Percentiles rank a stretch among this genome's conserved stretches.
Evolutionary conservation across 2,113 vertebrate genomes (phyloP).

Genomic region (Struthidea cinerea): DNA sequence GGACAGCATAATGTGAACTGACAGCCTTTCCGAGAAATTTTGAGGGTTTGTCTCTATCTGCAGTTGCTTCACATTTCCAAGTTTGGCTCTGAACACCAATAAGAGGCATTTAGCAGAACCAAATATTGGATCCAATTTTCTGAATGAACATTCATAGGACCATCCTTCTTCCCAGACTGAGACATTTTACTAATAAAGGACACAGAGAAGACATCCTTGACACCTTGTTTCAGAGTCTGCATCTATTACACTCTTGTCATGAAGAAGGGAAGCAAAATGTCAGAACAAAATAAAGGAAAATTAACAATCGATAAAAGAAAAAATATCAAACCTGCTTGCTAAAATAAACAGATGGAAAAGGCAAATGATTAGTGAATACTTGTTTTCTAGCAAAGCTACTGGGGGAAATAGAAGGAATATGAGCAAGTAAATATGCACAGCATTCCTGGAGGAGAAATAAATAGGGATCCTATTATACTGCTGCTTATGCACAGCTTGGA

Average conservation of each 20-base stretch:
- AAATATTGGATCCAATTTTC: not conserved
- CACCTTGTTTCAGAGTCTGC: not conserved
- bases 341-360: not conserved
- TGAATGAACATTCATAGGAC: not conserved
- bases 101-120: not conserved
- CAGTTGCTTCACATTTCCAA: not conserved
- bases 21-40: not conserved
- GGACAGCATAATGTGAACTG: not conserved
- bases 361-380: not conserved
- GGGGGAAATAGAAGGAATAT: not conserved
- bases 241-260: not conserved
- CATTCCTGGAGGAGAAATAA: slow-evolving; percentile 5
- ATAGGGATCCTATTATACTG: not conserved
- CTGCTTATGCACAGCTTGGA: not conserved
- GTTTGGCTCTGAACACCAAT: not conserved
- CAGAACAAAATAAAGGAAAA: not conserved
- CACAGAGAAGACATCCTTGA: not conserved
- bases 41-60: not conserved
- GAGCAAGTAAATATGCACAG: not conserved
- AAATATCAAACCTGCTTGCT: not conserved
- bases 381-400: not conserved
- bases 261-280: not conserved
- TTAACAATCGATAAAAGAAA: not conserved
- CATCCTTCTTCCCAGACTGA: not conserved
- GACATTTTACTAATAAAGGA: not conserved